Percentiles rank a stretch among this genome's conserved stretches.
phyloP scores from a whole-genome alignment of 2,888 invertebrate species.

The Hemicrepidius hirtus region DNA sequence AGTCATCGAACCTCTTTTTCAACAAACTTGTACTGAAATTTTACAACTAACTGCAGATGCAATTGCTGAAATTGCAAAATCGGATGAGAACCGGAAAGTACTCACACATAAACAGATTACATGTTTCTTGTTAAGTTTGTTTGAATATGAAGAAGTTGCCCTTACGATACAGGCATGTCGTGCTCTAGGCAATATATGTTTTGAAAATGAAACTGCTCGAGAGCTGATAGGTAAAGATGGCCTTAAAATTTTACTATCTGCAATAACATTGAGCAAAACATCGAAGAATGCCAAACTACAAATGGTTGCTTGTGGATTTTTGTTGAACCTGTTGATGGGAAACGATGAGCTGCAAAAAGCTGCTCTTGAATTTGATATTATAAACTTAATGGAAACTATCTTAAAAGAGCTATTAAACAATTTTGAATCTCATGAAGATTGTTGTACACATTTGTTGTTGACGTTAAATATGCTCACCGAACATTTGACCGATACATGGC shows the following conservation, averaged over 20 bases:
- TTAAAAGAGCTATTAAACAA: conserved; percentile 73
- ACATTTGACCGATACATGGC: conserved; percentile 74
- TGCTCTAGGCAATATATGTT: conserved; percentile 92
- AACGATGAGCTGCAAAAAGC: conserved; percentile 80
- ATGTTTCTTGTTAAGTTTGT: conserved; percentile 75
- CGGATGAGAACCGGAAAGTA: conserved; percentile 82
- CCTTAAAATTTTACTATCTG: conserved; percentile 62
- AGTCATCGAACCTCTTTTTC: conserved; percentile 72
- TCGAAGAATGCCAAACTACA: conserved; percentile 59
- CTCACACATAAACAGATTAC: conserved; percentile 80
- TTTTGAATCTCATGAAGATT: conserved; percentile 76
- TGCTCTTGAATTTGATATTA: conserved; percentile 75
- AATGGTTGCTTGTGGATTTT: conserved; percentile 82
- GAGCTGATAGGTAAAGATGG: conserved; percentile 71
- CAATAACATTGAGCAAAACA: conserved; percentile 60
- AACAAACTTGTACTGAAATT: conserved; percentile 73
- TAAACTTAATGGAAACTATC: conserved; percentile 74
- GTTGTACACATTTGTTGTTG: conserved; percentile 74
- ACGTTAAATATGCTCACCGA: conserved; percentile 79
- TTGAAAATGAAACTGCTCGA: conserved; percentile 85
- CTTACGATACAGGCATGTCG: conserved; percentile 83
- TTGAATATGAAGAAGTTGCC: conserved; percentile 75
- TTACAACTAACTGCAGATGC: conserved; percentile 79
- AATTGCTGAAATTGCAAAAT: conserved; percentile 88
- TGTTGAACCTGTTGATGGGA: conserved; percentile 87